Base-by-base conservation (phyloP, 2,113 vertebrate species). In the Paradoxurus hermaphroditus region DNA sequence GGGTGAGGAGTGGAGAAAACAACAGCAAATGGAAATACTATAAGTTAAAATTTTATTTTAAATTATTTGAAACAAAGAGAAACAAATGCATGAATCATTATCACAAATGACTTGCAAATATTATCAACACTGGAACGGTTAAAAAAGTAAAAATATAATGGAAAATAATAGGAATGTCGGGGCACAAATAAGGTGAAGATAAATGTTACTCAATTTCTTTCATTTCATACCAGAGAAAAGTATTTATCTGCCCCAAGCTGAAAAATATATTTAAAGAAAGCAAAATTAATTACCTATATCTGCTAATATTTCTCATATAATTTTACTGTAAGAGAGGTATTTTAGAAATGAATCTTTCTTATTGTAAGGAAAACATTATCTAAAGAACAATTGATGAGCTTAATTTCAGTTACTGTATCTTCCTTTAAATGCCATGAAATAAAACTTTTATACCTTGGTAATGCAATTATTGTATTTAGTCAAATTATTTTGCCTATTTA, bases 361-460 rank as follows among this genome's bases (percentile, higher is more conserved):
- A 59, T n/a, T 83, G 18, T 7, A 51, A 93, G 49, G n/a, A 81
- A 97, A 95, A 94, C 68, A 59, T n/a, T 82, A 53, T 34, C n/a
- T 72, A 75, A 79, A 59, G 27, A 84, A 2, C 6, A 79, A 70
- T 73, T 87, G 73, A 79, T 81, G 49, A 77, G 29, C 36, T 85
- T 91, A 85, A 96, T 90, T 82, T 86, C 7, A 75, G 51, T 51
- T 94, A 53, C 4, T 72, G 68, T 93, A 83, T 70, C 62, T 89
- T 62, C 12, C 23, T 88, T 85, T 72, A 63, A 65, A 79, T 67
- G 16, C 1, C 41, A 39, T 72, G 65, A 79, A 63, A 53, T 11
- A 85, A 82, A 36, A 46, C n/a, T 63, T 97, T 73, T 62, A 3
- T 72, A 65, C 36, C 72, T 93, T 79, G 27, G 6, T 72, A 46